Evolutionary conservation across 1,140 invertebrate species (phyloP).

Genomic region (Hydropsyche tenuis): DNA sequence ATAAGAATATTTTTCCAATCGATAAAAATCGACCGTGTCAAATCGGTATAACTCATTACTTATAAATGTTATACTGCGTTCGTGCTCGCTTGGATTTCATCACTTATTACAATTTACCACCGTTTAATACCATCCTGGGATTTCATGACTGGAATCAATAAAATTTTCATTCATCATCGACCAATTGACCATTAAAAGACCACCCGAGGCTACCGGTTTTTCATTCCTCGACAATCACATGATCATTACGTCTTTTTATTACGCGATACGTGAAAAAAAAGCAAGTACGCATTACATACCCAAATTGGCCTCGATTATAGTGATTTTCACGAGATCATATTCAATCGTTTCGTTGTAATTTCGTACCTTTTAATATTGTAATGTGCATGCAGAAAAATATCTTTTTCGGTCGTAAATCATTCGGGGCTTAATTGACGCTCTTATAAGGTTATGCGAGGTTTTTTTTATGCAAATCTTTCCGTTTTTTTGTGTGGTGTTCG

Average conservation of each 20-base stretch:
- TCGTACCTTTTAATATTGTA: neutral
- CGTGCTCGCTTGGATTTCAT: too few relatives aligned
- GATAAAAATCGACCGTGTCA: too few relatives aligned
- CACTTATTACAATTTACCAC: too few relatives aligned
- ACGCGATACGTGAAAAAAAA: too few relatives aligned
- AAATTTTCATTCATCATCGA: conserved; percentile 11
- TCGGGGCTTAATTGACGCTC: conserved; percentile 4
- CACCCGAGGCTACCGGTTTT: conserved; percentile 10
- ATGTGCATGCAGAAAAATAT: conserved; percentile 3
- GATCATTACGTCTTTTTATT: too few relatives aligned
- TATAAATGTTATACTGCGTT: too few relatives aligned
- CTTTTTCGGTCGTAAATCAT: conserved; percentile 19
- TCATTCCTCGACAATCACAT: neutral
- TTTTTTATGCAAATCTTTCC: neutral
- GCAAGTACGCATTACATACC: neutral
- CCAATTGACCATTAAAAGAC: neutral
- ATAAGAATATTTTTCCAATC: too few relatives aligned
- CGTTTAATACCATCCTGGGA: neutral
- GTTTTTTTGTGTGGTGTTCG: too few relatives aligned
- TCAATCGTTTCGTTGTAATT: conserved; percentile 21
- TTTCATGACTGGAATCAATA: conserved; percentile 16
- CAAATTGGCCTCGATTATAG: conserved; percentile 16
- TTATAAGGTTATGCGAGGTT: neutral
- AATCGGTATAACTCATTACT: too few relatives aligned
- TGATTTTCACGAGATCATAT: conserved; percentile 20